phyloP scores from a whole-genome alignment of 2,797 vertebrate genomes.

The Babyrousa celebensis region DNA sequence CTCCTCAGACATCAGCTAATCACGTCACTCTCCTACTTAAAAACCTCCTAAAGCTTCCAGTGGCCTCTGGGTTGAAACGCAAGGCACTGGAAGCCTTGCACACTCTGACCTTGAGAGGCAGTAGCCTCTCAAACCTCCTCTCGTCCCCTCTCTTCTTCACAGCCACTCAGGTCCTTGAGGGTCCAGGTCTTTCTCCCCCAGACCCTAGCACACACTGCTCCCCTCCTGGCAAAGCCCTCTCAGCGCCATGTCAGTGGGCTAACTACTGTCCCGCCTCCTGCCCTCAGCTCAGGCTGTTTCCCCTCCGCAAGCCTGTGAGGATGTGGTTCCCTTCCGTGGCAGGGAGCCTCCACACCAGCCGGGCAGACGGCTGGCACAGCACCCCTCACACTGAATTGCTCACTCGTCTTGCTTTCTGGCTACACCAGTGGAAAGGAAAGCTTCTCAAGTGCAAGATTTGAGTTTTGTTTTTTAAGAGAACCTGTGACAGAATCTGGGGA shows the following conservation, averaged over 20 bases:
- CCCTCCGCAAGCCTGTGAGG: neutral
- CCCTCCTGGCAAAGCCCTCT: neutral
- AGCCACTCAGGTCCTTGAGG: neutral
- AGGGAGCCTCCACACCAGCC: neutral
- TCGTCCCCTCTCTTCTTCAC: no score
- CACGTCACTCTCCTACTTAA: neutral
- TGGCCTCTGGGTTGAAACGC: constrained; percentile 9
- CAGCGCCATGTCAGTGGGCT: neutral
- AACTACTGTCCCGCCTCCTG: neutral
- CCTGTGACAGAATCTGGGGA: neutral
- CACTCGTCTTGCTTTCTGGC: neutral
- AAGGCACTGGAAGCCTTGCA: neutral
- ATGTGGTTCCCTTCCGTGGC: neutral
- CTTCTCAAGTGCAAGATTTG: neutral
- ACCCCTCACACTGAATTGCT: neutral
- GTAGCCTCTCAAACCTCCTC: no score
- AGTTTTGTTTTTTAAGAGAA: constrained; percentile 44
- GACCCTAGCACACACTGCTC: neutral
- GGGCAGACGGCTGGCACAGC: no score
- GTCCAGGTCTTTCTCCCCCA: neutral
- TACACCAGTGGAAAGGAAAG: neutral
- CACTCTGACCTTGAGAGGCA: neutral
- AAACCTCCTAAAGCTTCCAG: neutral
- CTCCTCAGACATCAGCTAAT: neutral
- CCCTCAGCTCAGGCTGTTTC: neutral